Percentiles rank a stretch among this genome's conserved stretches.
Evolutionary conservation across 2,888 invertebrate species (phyloP).

Genomic region (Craniophora ligustri): DNA sequence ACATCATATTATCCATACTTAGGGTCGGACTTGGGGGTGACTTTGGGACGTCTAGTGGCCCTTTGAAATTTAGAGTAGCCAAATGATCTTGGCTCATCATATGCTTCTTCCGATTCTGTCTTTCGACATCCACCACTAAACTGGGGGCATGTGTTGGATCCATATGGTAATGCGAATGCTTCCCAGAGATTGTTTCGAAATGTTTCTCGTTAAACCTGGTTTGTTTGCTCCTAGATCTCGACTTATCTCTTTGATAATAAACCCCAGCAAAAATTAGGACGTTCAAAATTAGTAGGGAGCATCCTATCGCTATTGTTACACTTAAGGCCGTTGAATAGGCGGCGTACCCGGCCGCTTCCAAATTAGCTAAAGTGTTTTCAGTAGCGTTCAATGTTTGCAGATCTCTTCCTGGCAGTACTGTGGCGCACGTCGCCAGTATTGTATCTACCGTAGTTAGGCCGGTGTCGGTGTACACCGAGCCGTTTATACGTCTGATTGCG

Average conservation of each 20-base stretch:
- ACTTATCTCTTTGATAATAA: conserved; percentile 94
- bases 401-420: conserved; percentile 88
- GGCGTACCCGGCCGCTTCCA: conserved; percentile 93
- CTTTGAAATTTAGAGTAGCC: conserved; percentile 88
- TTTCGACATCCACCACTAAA: conserved; percentile 94
- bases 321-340: conserved; percentile 93
- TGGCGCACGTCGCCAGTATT: conserved; percentile 92
- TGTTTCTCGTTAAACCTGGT: conserved; percentile 91
- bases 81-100: conserved; percentile 86
- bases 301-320: conserved; percentile 94
- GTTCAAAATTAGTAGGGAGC: conserved; percentile 93
- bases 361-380: conserved; percentile 93
- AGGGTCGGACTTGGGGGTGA: conserved; percentile 90
- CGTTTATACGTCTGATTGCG: conserved; percentile 87
- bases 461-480: conserved; percentile 87
- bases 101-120: conserved; percentile 82
- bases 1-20: conserved; percentile 87
- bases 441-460: conserved; percentile 91
- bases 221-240: conserved; percentile 90
- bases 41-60: conserved; percentile 87
- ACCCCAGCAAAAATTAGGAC: conserved; percentile 95
- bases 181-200: conserved; percentile 93
- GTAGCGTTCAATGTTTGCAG: conserved; percentile 86
- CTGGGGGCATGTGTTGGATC: conserved; percentile 93
- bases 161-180: conserved; percentile 94